A percentile compares a stretch with the other conserved stretches of the same genome.
Evolutionary conservation across 1,140 invertebrate genomes (phyloP).

Genomic region (Caenorhabditis tropicalis): DNA sequence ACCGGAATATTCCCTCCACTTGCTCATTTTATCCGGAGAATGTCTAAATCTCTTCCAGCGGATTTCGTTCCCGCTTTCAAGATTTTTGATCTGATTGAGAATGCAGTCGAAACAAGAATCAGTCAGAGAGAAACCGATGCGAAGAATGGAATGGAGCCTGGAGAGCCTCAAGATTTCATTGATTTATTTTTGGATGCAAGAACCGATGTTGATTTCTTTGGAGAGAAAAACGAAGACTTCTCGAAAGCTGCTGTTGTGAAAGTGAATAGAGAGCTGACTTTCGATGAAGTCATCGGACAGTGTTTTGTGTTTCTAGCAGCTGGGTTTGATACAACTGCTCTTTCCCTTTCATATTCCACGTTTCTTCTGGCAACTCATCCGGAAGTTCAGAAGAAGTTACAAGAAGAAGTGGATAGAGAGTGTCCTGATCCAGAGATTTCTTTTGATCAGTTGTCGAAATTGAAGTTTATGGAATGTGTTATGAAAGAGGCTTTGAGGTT

Average conservation of each 20-base stretch:
- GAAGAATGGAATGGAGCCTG: conserved; percentile 15
- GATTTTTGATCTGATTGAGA: conserved; percentile 3
- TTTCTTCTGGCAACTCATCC: conserved; percentile 73
- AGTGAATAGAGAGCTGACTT: neutral
- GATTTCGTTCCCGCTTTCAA: neutral
- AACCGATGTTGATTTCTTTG: neutral
- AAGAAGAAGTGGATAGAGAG: conserved; percentile 69
- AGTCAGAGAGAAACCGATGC: conserved; percentile 17
- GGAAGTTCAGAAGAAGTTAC: conserved; percentile 72
- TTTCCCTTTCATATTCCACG: conserved; percentile 70
- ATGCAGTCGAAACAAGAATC: conserved; percentile 21
- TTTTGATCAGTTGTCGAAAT: conserved; percentile 26
- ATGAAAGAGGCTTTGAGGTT: conserved; percentile 48
- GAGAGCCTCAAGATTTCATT: conserved; percentile 47
- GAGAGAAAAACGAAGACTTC: neutral
- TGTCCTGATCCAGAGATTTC: conserved; percentile 8
- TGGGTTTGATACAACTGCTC: conserved; percentile 74
- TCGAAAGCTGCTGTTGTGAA: neutral
- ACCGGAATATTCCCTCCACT: neutral
- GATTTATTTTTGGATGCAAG: conserved; percentile 48
- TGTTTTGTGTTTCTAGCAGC: conserved; percentile 73
- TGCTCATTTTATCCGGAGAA: neutral
- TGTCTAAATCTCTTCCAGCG: neutral
- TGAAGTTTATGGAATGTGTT: conserved; percentile 48
- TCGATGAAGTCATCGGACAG: conserved; percentile 39